These are phyloP conservation scores for Idris sp. DNA, from an alignment of 1,140 invertebrate species.

Conservation along the genomic window DNA sequence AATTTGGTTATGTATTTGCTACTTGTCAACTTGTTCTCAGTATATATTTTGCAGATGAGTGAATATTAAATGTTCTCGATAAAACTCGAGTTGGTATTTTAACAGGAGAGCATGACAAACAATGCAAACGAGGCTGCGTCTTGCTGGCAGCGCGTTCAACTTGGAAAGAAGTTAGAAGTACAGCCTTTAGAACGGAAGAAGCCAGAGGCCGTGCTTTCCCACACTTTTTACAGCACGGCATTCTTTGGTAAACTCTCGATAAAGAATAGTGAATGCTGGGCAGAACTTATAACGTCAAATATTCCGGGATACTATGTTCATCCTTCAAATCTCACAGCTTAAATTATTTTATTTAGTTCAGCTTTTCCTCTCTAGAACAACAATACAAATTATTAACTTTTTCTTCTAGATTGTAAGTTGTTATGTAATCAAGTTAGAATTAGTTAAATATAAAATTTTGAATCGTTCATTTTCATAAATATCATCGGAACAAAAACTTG, in stretches of 20 bases:
- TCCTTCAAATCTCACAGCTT: no score
- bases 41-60: no score
- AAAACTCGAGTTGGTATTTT: constrained; percentile 6
- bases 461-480: no score
- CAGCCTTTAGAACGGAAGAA: constrained; percentile 56
- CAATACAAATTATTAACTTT: no score
- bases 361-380: no score
- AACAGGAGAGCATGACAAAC: constrained; percentile 36
- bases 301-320: constrained; percentile 28
- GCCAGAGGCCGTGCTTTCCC: constrained; percentile 59
- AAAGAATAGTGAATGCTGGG: constrained; percentile 52
- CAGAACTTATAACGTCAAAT: constrained; percentile 29
- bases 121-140: constrained; percentile 44
- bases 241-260: constrained; percentile 60
- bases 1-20: no score
- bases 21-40: no score
- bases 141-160: constrained; percentile 38
- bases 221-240: constrained; percentile 55
- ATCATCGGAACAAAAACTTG: no score
- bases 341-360: no score
- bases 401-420: no score
- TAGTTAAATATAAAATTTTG: no score
- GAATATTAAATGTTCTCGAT: constrained; percentile 6
- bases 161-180: constrained; percentile 59
- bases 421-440: no score